Base-by-base conservation (phyloP, 1,140 invertebrate genomes). In the Phortica variegata region DNA sequence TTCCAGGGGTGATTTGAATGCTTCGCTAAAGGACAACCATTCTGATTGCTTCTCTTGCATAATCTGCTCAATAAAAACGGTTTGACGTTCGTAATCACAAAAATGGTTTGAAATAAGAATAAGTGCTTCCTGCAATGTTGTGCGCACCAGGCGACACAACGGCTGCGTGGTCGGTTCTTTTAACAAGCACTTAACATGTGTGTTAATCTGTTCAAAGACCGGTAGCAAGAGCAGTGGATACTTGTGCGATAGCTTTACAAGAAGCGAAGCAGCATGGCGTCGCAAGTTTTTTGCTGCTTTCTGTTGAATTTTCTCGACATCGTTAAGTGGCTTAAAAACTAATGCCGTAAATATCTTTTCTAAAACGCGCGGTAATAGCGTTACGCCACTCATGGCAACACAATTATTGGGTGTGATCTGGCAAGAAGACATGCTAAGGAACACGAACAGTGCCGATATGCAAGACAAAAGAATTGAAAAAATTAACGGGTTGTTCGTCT, bases 371-470 rank as follows among this genome's bases (percentile, higher is more conserved):
- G 87, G 87, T 37, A 95, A 62, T 16, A 90, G 80, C 1, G 84
- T 81, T 0, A 86, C 86, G 0, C 86, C 86, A 9, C 81, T 85
- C 73, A 83, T 85, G 2, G 85, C 83, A 32, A 84, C 81, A 29
- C 83, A 83, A 45, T 83, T 82, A 15, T 78, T 79, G 52, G 79
- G 76, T 3, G 83, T 82, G 63, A 88, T 83, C 44, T 89, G 87
- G 55, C 89, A 87, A 13, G 88, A 88, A 1, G 89, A 88, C 83
- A 88, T 91, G 58, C 87, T 90, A 13, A 95, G 79, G 73, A 94
- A 95, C 8, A 93, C 87, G 72, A 95, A 93, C 1, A 96, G 79
- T 0, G 90, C 88, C 13, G 92, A 95, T 47, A 95, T 89, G 71
- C 91, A 91, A 0, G 93, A 95, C 2, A 96, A 77, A 29, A 93